Conservation (phyloP, 2,888 invertebrate genomes). For the Apodemia mormo region DNA sequence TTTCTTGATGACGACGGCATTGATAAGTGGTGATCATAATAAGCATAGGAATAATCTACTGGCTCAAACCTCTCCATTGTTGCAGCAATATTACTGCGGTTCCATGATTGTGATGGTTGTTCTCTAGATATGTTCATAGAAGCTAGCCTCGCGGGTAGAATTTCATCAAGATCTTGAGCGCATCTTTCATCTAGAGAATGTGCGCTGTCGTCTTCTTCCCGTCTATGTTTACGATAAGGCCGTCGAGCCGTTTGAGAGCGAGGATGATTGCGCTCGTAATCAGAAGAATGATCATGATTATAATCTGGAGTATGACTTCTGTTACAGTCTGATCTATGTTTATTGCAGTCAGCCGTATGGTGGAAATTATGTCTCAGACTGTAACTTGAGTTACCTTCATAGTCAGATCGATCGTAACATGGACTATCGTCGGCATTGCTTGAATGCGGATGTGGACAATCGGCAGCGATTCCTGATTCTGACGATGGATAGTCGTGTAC, state of each 20-base stretch:
- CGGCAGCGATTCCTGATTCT: slow-evolving; percentile 78
- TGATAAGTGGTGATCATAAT: slow-evolving; percentile 89
- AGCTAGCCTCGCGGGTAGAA: slow-evolving; percentile 74
- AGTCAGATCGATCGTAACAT: slow-evolving; percentile 73
- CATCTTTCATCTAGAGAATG: slow-evolving; percentile 75
- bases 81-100: slow-evolving; percentile 83
- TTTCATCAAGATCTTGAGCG: slow-evolving; percentile 76
- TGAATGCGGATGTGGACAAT: slow-evolving; percentile 73
- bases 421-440: slow-evolving; percentile 75
- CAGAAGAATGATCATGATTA: slow-evolving; percentile 62
- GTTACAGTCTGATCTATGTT: slow-evolving; percentile 64
- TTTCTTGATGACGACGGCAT: slow-evolving; percentile 79
- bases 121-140: slow-evolving; percentile 72
- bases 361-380: slow-evolving; percentile 70
- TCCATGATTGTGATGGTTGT: slow-evolving; percentile 79
- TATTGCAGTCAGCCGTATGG: slow-evolving; percentile 69
- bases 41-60: slow-evolving; percentile 91
- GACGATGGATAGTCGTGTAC: slow-evolving; percentile 80
- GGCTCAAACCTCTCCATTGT: slow-evolving; percentile 85
- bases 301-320: slow-evolving; percentile 75
- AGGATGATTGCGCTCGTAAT: slow-evolving; percentile 62
- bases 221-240: slow-evolving; percentile 62
- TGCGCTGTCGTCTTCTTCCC: slow-evolving; percentile 72
- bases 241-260: slow-evolving; percentile 69
- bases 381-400: slow-evolving; percentile 70